A percentile compares a stretch with the other conserved stretches of the same genome.
These are phyloP conservation scores for Heliangelus exortis DNA, from an alignment of 2,797 vertebrate genomes.

Conservation along the genomic window DNA sequence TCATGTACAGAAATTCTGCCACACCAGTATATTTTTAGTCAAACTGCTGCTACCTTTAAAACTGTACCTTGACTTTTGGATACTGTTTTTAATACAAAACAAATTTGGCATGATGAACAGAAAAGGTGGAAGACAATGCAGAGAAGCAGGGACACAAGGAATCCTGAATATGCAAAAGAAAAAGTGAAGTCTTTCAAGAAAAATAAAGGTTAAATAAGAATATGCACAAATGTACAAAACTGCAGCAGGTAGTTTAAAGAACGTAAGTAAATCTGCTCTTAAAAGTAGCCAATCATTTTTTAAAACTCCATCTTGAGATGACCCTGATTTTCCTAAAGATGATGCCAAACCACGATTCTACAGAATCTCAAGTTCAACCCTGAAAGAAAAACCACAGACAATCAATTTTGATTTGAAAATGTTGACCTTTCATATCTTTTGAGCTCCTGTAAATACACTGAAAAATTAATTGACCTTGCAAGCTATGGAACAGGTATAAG, in stretches of 20 bases:
- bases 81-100: not conserved
- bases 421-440: not conserved
- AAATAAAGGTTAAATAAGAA: constrained; percentile 3
- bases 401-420: not conserved
- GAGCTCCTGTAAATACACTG: not conserved
- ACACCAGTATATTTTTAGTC: not conserved
- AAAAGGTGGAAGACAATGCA: not conserved
- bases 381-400: not conserved
- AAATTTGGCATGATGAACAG: not conserved
- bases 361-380: not conserved
- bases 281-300: not conserved
- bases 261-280: not conserved
- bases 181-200: not conserved
- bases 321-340: constrained; percentile 2
- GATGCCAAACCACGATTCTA: not conserved
- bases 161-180: not conserved
- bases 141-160: not conserved
- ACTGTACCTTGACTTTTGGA: not conserved
- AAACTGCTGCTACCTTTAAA: not conserved
- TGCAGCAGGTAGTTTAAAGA: constrained; percentile 3
- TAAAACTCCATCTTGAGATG: not conserved
- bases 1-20: not conserved
- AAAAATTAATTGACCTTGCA: not conserved
- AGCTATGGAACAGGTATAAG: not conserved
- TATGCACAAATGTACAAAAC: not conserved